These are phyloP conservation scores for Hylyphantes graminicola DNA, from an alignment of 1,140 invertebrate species.

Conservation along the genomic window DNA sequence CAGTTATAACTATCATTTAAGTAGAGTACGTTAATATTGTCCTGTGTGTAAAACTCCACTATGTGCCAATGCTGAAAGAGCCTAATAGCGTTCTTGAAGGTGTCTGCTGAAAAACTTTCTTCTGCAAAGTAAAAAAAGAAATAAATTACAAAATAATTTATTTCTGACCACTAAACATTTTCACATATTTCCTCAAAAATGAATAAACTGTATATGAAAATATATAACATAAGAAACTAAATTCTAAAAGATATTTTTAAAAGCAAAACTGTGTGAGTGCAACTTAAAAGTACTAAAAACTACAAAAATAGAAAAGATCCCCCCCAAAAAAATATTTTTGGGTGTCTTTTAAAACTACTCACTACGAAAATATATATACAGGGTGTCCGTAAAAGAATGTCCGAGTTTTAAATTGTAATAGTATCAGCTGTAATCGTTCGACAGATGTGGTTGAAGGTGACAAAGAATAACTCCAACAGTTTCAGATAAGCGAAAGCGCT, in stretches of 20 bases:
- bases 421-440: too few species aligned
- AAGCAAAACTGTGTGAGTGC: background rate
- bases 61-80: constrained; percentile 82
- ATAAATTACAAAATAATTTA: background rate
- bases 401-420: too few species aligned
- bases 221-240: background rate
- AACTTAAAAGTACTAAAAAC: background rate
- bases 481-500: too few species aligned
- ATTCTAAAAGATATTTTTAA: background rate
- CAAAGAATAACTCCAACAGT: too few species aligned
- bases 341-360: background rate
- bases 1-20: constrained; percentile 67
- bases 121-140: constrained; percentile 72
- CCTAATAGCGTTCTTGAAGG: constrained; percentile 83
- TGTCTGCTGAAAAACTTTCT: constrained; percentile 83
- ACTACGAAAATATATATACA: too few species aligned
- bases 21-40: constrained; percentile 72
- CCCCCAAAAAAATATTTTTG: background rate
- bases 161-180: background rate
- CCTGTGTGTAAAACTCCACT: constrained; percentile 75
- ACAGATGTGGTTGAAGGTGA: too few species aligned
- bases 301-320: background rate
- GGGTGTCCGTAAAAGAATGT: too few species aligned
- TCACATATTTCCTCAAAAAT: background rate
- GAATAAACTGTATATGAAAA: background rate